Base-by-base conservation (phyloP, 2,113 vertebrate species). In the Rhinolophus sinicus region DNA sequence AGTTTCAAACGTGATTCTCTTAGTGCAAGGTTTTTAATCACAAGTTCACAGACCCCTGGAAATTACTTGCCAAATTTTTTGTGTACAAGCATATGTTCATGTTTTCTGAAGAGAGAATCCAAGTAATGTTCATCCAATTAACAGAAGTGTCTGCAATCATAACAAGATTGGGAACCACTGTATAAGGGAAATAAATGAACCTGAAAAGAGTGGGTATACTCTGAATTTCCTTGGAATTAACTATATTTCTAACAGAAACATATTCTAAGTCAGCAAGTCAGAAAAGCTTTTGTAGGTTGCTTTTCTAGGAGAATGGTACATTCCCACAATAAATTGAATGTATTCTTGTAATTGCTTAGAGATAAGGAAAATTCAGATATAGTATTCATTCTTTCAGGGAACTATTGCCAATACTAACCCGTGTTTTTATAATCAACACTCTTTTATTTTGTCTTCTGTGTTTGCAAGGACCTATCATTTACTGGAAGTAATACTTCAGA, bases 1-100 rank as follows among this genome's bases (percentile, higher is more conserved):
- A 77, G 22, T 58, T 97, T 67, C 38, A 94, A 78, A 88, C 40
- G 62, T 62, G 38, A 92, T 54, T 92, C 72, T 94, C 77, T 85
- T 47, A 88, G 24, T 92, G 52, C 58, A 83, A 18, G 1, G 3
- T 90, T 94, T 96, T 78, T 89, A 89, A 69, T 93, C 8, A 12
- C 40, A 5, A 87, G 21, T 22, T 95, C 13, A 65, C 44, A 13
- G 64, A 78, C 26, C 54, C 16, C 11, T 64, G 56, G 33, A 90
- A 93, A 80, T 78, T 81, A 72, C 26, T 77, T 85, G 28, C 21
- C 81, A 76, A 93, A 85, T 88, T 62, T 94, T 83, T 70, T 88
- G 26, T 44, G 12, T 73, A 64, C 33, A 82, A 93, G 40, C 67
- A 47, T 67, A 33, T 81, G n/a, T 35, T 92, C 30, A 24, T 73